phyloP scores from a whole-genome alignment of 2,797 vertebrate genomes.

The Nyctalus aviator region DNA sequence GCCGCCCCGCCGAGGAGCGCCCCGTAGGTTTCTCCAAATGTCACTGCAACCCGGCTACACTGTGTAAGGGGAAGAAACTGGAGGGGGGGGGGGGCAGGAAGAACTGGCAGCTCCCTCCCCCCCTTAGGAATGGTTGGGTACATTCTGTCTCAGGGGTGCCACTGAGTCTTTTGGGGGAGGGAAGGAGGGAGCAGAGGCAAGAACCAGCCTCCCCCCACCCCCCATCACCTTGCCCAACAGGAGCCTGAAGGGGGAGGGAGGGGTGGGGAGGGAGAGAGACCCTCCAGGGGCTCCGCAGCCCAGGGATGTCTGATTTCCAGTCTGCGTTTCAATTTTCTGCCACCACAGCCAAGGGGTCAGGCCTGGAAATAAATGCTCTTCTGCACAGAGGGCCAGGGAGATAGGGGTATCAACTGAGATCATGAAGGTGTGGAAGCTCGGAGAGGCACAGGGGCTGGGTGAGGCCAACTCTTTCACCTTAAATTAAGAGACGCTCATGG shows the following conservation, averaged over 20 bases:
- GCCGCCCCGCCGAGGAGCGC: constrained; percentile 76
- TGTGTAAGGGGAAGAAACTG: neutral
- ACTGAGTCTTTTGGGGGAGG: neutral
- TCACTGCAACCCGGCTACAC: constrained; percentile 64
- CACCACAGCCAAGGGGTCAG: neutral
- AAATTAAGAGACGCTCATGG: neutral
- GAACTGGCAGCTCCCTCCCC: neutral
- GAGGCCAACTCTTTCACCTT: neutral
- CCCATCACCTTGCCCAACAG: neutral
- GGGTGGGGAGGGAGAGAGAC: too few relatives aligned
- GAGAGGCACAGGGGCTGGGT: neutral
- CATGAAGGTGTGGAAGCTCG: neutral
- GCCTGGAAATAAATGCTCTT: neutral
- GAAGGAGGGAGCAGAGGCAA: neutral
- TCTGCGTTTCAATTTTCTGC: neutral
- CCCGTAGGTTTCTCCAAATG: constrained; percentile 66
- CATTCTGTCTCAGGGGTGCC: neutral
- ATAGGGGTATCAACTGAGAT: neutral
- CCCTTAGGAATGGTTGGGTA: neutral
- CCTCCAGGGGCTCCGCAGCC: neutral
- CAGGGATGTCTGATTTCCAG: neutral
- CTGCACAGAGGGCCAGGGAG: neutral
- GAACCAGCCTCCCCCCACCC: neutral
- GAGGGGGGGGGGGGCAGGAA: too few relatives aligned
- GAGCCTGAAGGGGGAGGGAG: neutral